Conservation (phyloP, 1,140 invertebrate species). For the Trichonephila inaurata region DNA sequence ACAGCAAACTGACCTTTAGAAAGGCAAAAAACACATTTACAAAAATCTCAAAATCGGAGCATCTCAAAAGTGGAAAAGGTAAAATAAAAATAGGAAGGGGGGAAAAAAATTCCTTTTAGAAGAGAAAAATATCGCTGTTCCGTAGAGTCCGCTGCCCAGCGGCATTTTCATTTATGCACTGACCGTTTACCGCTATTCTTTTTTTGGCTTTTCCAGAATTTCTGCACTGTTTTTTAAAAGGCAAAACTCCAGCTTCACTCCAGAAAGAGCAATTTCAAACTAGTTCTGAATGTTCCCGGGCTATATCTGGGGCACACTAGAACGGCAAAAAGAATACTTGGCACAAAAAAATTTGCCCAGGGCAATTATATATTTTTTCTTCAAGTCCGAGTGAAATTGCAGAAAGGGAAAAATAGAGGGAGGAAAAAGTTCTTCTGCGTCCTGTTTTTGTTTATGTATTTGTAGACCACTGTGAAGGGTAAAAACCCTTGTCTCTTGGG, state of each 20-base stretch:
- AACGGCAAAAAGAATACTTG: neutral
- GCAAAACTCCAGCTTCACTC: slow-evolving; percentile 38
- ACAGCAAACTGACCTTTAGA: neutral
- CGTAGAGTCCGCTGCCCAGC: neutral
- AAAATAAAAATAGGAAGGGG: neutral
- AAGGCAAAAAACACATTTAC: neutral
- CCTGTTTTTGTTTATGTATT: slow-evolving; percentile 25
- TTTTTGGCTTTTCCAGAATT: neutral
- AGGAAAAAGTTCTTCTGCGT: neutral
- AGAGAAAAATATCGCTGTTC: neutral
- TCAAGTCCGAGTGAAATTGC: neutral
- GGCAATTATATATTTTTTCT: slow-evolving; percentile 17
- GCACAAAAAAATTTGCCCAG: neutral
- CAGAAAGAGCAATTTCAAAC: slow-evolving; percentile 63
- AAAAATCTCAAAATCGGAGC: neutral
- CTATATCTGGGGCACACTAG: slow-evolving; percentile 25
- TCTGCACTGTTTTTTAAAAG: slow-evolving; percentile 40
- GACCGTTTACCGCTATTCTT: slow-evolving; percentile 38
- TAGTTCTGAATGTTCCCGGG: slow-evolving; percentile 41
- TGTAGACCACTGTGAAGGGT: neutral
- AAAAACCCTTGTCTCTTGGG: neutral
- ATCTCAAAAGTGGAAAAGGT: neutral
- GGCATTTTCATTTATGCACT: slow-evolving; percentile 46
- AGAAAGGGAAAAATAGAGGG: neutral
- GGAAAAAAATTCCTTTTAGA: neutral